Conservation (phyloP, 2,113 vertebrate species). For the Petaurus breviceps region DNA sequence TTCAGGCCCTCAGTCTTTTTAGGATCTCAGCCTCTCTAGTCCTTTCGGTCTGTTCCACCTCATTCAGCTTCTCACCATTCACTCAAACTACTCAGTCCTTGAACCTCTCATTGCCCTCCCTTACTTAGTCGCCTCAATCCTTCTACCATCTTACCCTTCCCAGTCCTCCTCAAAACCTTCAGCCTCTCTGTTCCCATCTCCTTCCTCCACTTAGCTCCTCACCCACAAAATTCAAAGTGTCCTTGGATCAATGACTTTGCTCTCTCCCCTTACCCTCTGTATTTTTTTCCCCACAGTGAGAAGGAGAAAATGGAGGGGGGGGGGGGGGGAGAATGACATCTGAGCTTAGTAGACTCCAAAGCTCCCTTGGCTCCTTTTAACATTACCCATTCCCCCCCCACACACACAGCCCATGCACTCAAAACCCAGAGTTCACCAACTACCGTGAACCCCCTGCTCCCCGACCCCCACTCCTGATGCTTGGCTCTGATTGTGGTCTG, state of each 20-base stretch:
- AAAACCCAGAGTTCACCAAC: background rate
- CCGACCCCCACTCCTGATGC: background rate
- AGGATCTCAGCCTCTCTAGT: background rate
- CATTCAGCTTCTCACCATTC: background rate
- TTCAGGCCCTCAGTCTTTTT: background rate
- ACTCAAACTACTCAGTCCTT: background rate
- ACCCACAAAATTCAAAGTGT: background rate
- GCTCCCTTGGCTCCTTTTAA: background rate
- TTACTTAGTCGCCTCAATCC: background rate
- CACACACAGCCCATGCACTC: background rate
- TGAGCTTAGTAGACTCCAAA: background rate
- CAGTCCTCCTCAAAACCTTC: background rate
- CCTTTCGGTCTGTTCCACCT: background rate
- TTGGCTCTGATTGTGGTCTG: background rate
- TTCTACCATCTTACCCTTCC: background rate
- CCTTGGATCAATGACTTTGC: background rate
- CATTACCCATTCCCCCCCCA: background rate
- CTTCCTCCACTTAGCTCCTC: background rate
- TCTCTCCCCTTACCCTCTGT: accelerated
- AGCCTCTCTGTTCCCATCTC: background rate
- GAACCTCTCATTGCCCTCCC: background rate
- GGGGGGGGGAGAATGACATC: background rate
- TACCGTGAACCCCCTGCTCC: background rate
- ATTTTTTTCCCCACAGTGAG: background rate
- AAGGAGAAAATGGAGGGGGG: background rate